A percentile compares a stretch with the other conserved stretches of the same genome.
phyloP scores from a whole-genome alignment of 2,113 vertebrate genomes.

The Aspidoscelis tigris region DNA sequence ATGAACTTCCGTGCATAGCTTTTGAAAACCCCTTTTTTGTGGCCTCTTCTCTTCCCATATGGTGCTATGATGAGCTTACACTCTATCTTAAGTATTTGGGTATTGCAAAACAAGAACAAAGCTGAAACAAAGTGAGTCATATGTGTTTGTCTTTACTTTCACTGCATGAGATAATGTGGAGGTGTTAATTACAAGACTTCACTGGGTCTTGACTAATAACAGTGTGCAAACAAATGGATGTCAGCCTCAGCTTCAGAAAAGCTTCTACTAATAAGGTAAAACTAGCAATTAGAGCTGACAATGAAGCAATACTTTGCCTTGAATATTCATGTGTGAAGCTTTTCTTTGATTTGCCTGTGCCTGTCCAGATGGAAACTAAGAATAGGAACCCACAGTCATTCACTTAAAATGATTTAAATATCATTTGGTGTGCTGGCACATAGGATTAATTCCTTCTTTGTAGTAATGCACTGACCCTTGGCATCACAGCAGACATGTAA shows the following conservation, averaged over 20 bases:
- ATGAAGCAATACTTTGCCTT: constrained; percentile 77
- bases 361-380: constrained; percentile 74
- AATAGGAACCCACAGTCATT: constrained; percentile 69
- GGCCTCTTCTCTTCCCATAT: constrained; percentile 75
- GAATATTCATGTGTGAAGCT: constrained; percentile 82
- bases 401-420: constrained; percentile 79
- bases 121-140: constrained; percentile 83
- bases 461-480: constrained; percentile 79
- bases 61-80: constrained; percentile 76
- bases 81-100: constrained; percentile 77
- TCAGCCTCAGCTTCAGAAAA: constrained; percentile 80
- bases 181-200: constrained; percentile 86
- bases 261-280: constrained; percentile 83
- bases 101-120: constrained; percentile 81
- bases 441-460: constrained; percentile 79
- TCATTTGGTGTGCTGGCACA: constrained; percentile 69
- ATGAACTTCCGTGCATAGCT: constrained; percentile 58
- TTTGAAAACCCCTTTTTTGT: constrained; percentile 50
- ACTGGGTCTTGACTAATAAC: constrained; percentile 83
- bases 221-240: constrained; percentile 85
- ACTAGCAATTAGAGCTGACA: constrained; percentile 82
- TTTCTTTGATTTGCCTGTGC: constrained; percentile 72
- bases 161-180: constrained; percentile 82
- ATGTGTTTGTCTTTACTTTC: constrained; percentile 83
- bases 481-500: constrained; percentile 76